phyloP scores from a whole-genome alignment of 2,113 vertebrate genomes.

The Felis chaus region DNA sequence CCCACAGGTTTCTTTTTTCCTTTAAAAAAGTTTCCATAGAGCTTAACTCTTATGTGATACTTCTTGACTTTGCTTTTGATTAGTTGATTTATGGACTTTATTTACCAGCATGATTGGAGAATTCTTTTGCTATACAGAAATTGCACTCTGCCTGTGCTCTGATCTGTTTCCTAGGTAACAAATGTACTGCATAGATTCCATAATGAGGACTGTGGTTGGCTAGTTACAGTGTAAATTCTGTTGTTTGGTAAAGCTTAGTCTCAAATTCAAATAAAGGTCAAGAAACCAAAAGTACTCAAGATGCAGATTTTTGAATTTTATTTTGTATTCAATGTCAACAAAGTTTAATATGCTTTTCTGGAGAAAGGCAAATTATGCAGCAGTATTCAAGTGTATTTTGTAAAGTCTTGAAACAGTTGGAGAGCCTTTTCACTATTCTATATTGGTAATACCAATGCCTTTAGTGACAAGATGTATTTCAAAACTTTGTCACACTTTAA shows the following conservation, averaged over 20 bases:
- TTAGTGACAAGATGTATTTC: conserved; percentile 43
- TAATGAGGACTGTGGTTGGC: conserved; percentile 80
- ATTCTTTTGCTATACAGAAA: conserved; percentile 82
- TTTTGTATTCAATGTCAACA: conserved; percentile 48
- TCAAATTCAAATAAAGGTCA: conserved; percentile 78
- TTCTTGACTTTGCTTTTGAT: conserved; percentile 78
- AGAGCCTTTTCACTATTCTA: conserved; percentile 25
- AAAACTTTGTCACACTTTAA: conserved; percentile 35
- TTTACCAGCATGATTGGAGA: conserved; percentile 73
- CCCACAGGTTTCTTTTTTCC: conserved; percentile 51
- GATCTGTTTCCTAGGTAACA: conserved; percentile 79
- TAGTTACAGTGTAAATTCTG: conserved; percentile 76
- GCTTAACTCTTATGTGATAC: conserved; percentile 61
- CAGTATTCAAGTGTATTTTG: conserved; percentile 56
- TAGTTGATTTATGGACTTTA: conserved; percentile 80
- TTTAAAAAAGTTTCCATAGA: conserved; percentile 53
- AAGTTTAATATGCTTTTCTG: conserved; percentile 46
- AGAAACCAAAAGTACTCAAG: conserved; percentile 74
- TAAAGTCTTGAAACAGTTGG: neutral
- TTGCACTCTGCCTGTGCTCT: conserved; percentile 74
- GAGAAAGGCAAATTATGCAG: conserved; percentile 56
- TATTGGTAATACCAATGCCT: neutral
- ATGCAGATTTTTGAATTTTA: conserved; percentile 63
- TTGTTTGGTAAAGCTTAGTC: conserved; percentile 78
- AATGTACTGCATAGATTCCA: conserved; percentile 74